phyloP scores from a whole-genome alignment of 2,888 invertebrate genomes.

The Drosophila prostipennis region DNA sequence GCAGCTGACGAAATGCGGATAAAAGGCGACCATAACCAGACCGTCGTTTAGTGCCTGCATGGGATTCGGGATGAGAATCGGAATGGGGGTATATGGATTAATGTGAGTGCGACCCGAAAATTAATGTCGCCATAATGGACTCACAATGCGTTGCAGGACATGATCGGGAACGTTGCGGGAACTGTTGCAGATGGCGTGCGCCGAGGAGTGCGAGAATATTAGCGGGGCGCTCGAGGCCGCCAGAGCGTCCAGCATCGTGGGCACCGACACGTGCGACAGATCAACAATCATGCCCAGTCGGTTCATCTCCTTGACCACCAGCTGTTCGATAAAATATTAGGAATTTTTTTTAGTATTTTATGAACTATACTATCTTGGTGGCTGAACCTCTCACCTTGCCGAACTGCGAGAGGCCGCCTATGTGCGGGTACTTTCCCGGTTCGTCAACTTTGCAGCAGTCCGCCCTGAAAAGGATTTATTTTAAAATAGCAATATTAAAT shows the following conservation, averaged over 20 bases:
- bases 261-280: constrained; percentile 91
- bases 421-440: constrained; percentile 86
- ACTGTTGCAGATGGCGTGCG: constrained; percentile 92
- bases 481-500: too few species aligned
- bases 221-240: constrained; percentile 91
- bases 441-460: constrained; percentile 88
- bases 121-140: constrained; percentile 36
- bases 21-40: constrained; percentile 88
- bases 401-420: constrained; percentile 87
- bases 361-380: fast-evolving
- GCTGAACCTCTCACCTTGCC: constrained; percentile 85
- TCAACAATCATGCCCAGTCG: constrained; percentile 95
- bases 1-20: constrained; percentile 87
- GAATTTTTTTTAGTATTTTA: neutral
- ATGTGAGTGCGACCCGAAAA: constrained; percentile 13
- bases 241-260: constrained; percentile 92
- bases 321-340: constrained; percentile 84
- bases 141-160: constrained; percentile 88
- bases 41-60: constrained; percentile 87
- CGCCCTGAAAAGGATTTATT: constrained; percentile 84
- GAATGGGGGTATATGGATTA: constrained; percentile 15
- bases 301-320: constrained; percentile 94
- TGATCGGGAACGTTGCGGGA: constrained; percentile 93
- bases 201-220: constrained; percentile 94
- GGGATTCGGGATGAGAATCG: neutral